These are phyloP conservation scores for Tubiluchus corallicola DNA, from an alignment of 2,888 invertebrate genomes.

Conservation along the genomic window DNA sequence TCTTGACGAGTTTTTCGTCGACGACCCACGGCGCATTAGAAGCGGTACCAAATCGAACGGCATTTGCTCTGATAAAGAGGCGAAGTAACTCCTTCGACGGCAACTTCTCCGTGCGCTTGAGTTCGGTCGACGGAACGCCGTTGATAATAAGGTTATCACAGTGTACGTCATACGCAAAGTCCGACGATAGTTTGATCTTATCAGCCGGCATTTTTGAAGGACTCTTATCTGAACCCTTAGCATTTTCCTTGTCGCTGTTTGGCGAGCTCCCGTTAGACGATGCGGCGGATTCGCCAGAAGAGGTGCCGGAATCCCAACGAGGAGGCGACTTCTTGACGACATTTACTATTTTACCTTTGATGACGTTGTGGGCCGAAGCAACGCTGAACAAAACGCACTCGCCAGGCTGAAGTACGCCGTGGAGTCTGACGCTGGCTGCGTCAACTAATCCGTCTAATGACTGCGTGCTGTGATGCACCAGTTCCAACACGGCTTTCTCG, in stretches of 20 bases:
- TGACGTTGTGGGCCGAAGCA: too few relatives aligned
- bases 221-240: conserved; percentile 4
- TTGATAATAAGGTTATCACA: conserved; percentile 22
- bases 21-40: conserved; percentile 29
- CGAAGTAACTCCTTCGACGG: conserved; percentile 28
- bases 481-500: conserved; percentile 25
- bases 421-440: conserved; percentile 23
- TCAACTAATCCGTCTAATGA: conserved; percentile 23
- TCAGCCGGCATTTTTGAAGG: conserved; percentile 4
- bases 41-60: conserved; percentile 23
- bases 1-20: conserved; percentile 23
- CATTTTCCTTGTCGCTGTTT: conserved; percentile 27
- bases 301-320: too few relatives aligned
- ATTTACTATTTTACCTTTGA: too few relatives aligned
- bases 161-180: conserved; percentile 6
- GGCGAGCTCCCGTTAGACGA: conserved; percentile 26
- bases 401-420: conserved; percentile 21
- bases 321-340: too few relatives aligned
- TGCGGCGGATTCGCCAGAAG: too few relatives aligned
- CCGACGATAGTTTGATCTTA: conserved; percentile 4
- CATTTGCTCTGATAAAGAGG: conserved; percentile 27
- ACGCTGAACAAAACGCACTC: conserved; percentile 23
- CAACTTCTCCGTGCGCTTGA: conserved; percentile 20
- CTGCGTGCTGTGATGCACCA: conserved; percentile 28
- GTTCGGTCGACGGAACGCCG: conserved; percentile 24